Conservation (phyloP, 2,797 vertebrate genomes). For the Molossus molossus region DNA sequence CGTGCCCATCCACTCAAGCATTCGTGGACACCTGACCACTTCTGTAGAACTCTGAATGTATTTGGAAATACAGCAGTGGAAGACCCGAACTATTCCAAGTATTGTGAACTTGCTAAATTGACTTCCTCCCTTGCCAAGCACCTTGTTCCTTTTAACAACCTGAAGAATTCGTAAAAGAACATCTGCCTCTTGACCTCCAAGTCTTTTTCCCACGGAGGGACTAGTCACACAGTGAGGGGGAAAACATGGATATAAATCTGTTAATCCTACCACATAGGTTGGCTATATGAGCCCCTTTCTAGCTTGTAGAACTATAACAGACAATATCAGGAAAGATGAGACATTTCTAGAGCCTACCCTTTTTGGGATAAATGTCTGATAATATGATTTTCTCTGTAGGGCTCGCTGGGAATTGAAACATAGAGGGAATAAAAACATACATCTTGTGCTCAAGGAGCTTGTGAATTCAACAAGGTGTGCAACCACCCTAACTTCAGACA, state of each 20-base stretch:
- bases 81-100: slow-evolving; percentile 38
- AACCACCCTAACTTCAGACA: slow-evolving; percentile 54
- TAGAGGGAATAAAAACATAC: neutral
- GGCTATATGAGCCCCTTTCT: neutral
- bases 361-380: slow-evolving; percentile 50
- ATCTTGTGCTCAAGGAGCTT: neutral
- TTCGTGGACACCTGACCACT: neutral
- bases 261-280: neutral
- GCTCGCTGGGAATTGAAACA: neutral
- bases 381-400: slow-evolving; percentile 41
- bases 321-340: neutral
- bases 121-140: neutral
- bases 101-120: slow-evolving; percentile 27
- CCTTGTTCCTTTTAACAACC: slow-evolving; percentile 5
- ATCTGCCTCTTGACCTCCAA: slow-evolving; percentile 5
- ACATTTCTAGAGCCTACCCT: neutral
- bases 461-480: neutral
- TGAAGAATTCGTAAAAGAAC: neutral
- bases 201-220: neutral
- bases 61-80: slow-evolving; percentile 8
- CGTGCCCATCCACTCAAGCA: neutral
- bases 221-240: neutral
- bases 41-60: neutral
- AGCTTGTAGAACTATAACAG: neutral
- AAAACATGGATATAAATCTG: neutral